Conservation (phyloP, 2,888 invertebrate species). For the Rugalucina vietnamica region DNA sequence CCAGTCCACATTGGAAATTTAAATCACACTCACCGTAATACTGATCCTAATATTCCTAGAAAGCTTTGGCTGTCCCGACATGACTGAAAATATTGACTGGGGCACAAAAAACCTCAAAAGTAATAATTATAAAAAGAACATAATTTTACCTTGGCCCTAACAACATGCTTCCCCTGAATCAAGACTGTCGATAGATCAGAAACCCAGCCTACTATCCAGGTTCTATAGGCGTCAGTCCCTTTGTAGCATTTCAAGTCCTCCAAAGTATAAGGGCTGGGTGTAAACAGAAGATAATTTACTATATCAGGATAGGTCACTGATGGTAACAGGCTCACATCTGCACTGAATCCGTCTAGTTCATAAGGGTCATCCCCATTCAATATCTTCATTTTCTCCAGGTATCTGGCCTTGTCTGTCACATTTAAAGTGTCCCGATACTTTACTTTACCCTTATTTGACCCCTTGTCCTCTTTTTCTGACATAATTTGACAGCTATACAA, state of each 20-base stretch:
- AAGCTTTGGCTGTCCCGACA: too few relatives aligned
- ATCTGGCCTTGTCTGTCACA: not conserved
- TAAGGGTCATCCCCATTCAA: slow-evolving; percentile 13
- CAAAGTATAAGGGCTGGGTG: not conserved
- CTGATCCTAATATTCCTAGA: too few relatives aligned
- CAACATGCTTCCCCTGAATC: not conserved
- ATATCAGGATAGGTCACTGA: slow-evolving; percentile 15
- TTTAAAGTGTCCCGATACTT: not conserved
- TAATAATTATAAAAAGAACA: not conserved
- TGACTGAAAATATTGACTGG: too few relatives aligned
- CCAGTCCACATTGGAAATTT: too few relatives aligned
- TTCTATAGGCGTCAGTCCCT: not conserved
- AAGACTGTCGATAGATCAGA: not conserved
- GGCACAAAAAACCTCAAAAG: not conserved
- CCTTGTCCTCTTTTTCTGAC: not conserved
- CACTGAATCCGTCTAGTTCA: not conserved
- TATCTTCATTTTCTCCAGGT: not conserved
- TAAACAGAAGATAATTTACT: not conserved
- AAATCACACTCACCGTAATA: too few relatives aligned
- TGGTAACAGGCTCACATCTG: slow-evolving; percentile 24
- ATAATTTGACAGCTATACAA: not conserved
- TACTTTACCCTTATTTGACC: not conserved
- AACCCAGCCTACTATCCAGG: not conserved
- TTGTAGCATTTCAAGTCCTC: not conserved
- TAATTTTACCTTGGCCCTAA: not conserved